Evolutionary conservation across 2,888 invertebrate species (phyloP).

Genomic region (Onthophagus sagittarius): DNA sequence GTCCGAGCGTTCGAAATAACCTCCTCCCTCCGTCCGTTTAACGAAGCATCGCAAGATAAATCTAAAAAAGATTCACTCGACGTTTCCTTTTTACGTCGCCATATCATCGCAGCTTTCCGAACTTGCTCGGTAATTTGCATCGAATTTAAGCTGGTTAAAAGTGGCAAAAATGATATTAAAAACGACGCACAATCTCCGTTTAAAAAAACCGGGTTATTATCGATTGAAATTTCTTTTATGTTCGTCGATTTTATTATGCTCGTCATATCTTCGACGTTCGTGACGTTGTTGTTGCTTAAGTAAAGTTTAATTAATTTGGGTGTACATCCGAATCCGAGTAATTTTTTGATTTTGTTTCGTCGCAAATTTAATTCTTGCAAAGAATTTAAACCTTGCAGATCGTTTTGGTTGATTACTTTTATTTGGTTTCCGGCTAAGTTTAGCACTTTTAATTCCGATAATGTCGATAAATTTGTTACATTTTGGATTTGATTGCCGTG

Average conservation of each 20-base stretch:
- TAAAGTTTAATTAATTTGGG: conserved; percentile 47
- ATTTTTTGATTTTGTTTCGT: conserved; percentile 75
- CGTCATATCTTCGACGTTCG: conserved; percentile 80
- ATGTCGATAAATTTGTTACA: conserved; percentile 64
- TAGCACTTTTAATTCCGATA: conserved; percentile 79
- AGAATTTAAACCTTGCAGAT: conserved; percentile 72
- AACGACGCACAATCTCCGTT: conserved; percentile 81
- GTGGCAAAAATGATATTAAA: conserved; percentile 74
- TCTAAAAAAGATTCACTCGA: conserved; percentile 65
- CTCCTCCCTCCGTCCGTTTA: conserved; percentile 69
- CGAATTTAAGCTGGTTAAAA: conserved; percentile 67
- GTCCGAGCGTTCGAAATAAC: conserved; percentile 81
- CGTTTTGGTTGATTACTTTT: conserved; percentile 67
- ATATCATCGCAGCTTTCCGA: conserved; percentile 72
- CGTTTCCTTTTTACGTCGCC: conserved; percentile 74
- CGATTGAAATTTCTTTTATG: conserved; percentile 79
- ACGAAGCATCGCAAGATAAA: conserved; percentile 55
- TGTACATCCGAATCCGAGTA: conserved; percentile 76
- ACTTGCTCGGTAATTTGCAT: conserved; percentile 79
- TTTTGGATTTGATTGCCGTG: conserved; percentile 84
- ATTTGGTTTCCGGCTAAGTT: conserved; percentile 93
- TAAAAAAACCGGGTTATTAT: conserved; percentile 77
- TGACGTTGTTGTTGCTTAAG: not conserved
- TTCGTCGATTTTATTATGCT: conserved; percentile 74
- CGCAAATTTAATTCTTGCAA: conserved; percentile 85